Evolutionary conservation across 2,888 invertebrate genomes (phyloP).

Genomic region (Atrina japonica): DNA sequence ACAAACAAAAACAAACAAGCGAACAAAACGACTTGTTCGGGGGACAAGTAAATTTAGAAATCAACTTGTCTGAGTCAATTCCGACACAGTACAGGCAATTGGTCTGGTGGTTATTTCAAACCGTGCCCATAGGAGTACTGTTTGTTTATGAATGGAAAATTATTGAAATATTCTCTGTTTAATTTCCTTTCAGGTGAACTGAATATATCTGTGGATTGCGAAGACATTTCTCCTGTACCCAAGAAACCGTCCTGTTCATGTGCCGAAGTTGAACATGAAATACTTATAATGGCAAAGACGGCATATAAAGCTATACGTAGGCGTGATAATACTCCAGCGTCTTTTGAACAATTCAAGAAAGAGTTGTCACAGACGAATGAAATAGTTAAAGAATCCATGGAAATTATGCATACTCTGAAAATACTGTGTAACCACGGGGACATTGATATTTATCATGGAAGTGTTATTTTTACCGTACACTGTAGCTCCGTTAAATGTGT

Average conservation of each 20-base stretch:
- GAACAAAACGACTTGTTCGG: no score
- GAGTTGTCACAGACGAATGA: constrained; percentile 60
- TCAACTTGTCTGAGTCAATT: no score
- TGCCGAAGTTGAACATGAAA: constrained; percentile 62
- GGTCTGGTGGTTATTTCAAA: no score
- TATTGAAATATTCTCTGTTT: no score
- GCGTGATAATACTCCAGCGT: constrained; percentile 54
- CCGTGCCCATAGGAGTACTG: no score
- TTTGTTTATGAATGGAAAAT: no score
- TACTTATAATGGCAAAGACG: constrained; percentile 60
- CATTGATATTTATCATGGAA: constrained; percentile 56
- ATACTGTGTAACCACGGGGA: constrained; percentile 63
- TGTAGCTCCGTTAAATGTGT: constrained; percentile 48
- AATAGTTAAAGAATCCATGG: constrained; percentile 60
- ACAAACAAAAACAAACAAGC: no score
- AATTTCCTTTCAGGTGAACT: constrained; percentile 63
- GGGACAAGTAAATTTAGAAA: no score
- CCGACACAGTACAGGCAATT: no score
- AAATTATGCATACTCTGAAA: constrained; percentile 62
- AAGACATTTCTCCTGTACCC: constrained; percentile 45
- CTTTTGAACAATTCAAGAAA: constrained; percentile 66
- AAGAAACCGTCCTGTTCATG: constrained; percentile 54
- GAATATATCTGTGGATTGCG: constrained; percentile 61
- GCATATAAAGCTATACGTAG: constrained; percentile 57
- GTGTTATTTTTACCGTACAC: constrained; percentile 52